phyloP scores from a whole-genome alignment of 2,888 invertebrate species.

The Eupithecia abbreviata region DNA sequence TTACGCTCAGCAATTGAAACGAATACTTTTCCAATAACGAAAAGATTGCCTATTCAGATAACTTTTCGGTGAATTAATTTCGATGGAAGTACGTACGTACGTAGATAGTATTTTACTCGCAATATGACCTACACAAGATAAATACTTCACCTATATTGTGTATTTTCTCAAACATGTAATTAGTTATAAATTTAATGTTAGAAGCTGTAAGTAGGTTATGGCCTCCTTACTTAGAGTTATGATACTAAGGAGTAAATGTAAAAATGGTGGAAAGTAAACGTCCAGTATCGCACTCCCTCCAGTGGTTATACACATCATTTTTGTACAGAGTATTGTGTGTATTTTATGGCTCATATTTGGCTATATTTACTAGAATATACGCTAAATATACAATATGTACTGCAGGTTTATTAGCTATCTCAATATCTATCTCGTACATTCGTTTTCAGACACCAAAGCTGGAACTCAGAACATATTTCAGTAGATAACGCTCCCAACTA shows the following conservation, averaged over 20 bases:
- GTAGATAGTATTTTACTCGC: neutral
- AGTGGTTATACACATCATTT: constrained; percentile 79
- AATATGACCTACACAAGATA: neutral
- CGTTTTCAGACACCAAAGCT: neutral
- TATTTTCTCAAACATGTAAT: constrained; percentile 33
- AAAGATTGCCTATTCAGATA: neutral
- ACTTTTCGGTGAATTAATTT: neutral
- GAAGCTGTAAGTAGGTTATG: constrained; percentile 46
- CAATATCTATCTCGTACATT: constrained; percentile 8
- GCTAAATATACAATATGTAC: constrained; percentile 37
- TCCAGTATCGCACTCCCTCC: constrained; percentile 84
- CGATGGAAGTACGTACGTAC: neutral
- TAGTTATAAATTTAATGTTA: constrained; percentile 35
- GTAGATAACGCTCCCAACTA: neutral
- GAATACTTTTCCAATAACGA: neutral
- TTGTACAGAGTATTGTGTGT: constrained; percentile 75
- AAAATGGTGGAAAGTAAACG: constrained; percentile 74
- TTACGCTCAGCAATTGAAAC: neutral
- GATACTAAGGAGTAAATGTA: constrained; percentile 57
- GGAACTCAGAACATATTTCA: neutral
- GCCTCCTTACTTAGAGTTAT: neutral
- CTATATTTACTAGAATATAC: constrained; percentile 58
- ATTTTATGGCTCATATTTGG: constrained; percentile 67
- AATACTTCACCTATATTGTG: constrained; percentile 11
- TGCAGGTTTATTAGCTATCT: constrained; percentile 25